Base-by-base conservation (phyloP, 2,113 vertebrate species). In the Charadrius vociferus region DNA sequence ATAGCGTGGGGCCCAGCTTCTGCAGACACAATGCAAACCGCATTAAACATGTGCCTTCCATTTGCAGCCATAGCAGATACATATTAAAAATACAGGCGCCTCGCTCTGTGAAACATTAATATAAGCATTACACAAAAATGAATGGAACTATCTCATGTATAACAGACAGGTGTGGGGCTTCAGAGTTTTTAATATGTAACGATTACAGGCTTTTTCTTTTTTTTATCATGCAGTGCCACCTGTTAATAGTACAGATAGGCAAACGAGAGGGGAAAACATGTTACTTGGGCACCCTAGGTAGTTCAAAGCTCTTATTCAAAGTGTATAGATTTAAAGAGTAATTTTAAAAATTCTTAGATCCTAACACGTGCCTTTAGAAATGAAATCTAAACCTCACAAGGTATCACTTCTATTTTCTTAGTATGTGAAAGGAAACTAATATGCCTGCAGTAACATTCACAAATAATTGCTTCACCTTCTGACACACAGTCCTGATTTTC, bases 401-500 rank as follows among this genome's bases (percentile, higher is more conserved):
- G 34, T 72, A 89, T 68, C 70, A 14, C 15, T 91, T 94, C 49
- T 66, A 37, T 80, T 86, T 95, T 88, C 67, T 74, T 21, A 41
- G 70, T 58, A 81, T 17, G 37, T 83, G 58, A 90, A 93, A 86
- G 67, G 71, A 86, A 96, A 83, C 75, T 43, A 88, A 94, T 59
- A 93, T 2, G 73, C 91, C 77, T 77, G 81, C 73, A 93, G 89
- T 89, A 94, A 89, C 58, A 77, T 72, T 91, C 74, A 82, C 74
- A 81, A 90, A 85, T 93, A 95, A 97, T 91, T 87, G 73, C 81
- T 95, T 97, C 86, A 93, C 87, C 78, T 96, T 80, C 88, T 85
- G 89, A 96, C 65, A 36, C 39, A 21, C 65, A 80, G 68, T 58
- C 73, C 67, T 89, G 45, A 87, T 94, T 95, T 97, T 95, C 77